Percentiles rank a stretch among this genome's conserved stretches.
phyloP scores from a whole-genome alignment of 2,113 vertebrate species.

The Apodemus sylvaticus region DNA sequence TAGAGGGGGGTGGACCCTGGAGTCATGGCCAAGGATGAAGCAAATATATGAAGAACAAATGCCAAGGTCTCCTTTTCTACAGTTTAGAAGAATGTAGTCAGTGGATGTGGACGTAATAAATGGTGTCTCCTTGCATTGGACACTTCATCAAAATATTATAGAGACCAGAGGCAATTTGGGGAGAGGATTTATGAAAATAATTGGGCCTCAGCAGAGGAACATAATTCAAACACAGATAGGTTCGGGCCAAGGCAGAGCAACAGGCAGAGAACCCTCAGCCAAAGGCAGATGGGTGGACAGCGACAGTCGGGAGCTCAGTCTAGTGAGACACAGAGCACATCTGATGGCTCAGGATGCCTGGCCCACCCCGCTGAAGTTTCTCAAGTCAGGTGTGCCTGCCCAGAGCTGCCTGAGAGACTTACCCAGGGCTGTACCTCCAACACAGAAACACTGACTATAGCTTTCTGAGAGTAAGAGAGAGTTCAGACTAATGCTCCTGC shows the following conservation, averaged over 20 bases:
- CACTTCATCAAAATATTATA: not conserved
- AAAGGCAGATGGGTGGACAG: not conserved
- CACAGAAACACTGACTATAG: no score
- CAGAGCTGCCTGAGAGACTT: not conserved
- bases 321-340: not conserved
- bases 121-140: not conserved
- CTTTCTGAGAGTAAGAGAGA: not conserved
- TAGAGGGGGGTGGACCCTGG: not conserved
- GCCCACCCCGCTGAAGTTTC: not conserved
- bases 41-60: not conserved
- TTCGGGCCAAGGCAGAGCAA: not conserved
- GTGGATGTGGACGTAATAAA: not conserved
- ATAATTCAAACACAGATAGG: not conserved
- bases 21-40: not conserved
- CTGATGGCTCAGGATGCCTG: no score
- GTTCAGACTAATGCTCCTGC: not conserved
- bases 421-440: not conserved
- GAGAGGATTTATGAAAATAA: not conserved
- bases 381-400: not conserved
- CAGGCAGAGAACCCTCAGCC: not conserved
- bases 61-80: not conserved
- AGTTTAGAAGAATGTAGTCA: not conserved
- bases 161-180: not conserved
- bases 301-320: not conserved
- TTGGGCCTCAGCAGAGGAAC: not conserved